Percentiles rank a stretch among this genome's conserved stretches.
These are phyloP conservation scores for Cenopis cana DNA, from an alignment of 2,888 invertebrate species.

Conservation along the genomic window DNA sequence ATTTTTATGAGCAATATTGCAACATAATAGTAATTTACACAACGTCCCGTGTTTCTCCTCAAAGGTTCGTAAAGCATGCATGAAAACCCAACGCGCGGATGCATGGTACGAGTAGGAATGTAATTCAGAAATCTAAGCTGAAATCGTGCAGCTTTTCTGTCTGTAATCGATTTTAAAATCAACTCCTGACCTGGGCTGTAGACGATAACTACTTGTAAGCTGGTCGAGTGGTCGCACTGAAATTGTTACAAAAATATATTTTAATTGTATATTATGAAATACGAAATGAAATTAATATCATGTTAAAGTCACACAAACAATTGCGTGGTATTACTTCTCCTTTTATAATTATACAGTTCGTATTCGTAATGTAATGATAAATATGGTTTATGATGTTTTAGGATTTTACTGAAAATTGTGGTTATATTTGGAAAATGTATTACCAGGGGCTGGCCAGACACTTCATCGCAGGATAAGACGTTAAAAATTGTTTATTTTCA, in stretches of 20 bases:
- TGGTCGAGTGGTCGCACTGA: slow-evolving; percentile 24
- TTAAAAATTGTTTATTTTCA: too few relatives aligned
- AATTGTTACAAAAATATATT: slow-evolving; percentile 12
- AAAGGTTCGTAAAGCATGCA: background rate
- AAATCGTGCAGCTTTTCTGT: slow-evolving; percentile 1
- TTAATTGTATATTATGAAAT: background rate
- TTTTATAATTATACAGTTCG: too few relatives aligned
- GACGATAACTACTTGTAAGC: slow-evolving; percentile 6
- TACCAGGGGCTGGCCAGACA: too few relatives aligned
- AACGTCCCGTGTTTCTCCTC: background rate
- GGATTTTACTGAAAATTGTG: background rate
- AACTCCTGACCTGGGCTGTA: slow-evolving; percentile 20
- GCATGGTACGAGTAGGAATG: slow-evolving; percentile 3
- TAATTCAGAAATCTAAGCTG: slow-evolving; percentile 7
- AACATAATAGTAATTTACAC: slow-evolving; percentile 1
- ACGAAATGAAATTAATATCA: background rate
- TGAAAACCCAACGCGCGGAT: slow-evolving; percentile 3
- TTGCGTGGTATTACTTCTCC: background rate
- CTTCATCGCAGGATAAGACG: too few relatives aligned
- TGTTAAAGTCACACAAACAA: background rate
- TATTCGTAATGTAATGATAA: background rate
- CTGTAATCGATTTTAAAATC: slow-evolving; percentile 1
- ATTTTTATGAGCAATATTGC: slow-evolving; percentile 1
- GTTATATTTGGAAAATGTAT: background rate
- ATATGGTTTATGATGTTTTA: background rate